Conservation (phyloP, 2,113 vertebrate genomes). For the Holacanthus passer region DNA sequence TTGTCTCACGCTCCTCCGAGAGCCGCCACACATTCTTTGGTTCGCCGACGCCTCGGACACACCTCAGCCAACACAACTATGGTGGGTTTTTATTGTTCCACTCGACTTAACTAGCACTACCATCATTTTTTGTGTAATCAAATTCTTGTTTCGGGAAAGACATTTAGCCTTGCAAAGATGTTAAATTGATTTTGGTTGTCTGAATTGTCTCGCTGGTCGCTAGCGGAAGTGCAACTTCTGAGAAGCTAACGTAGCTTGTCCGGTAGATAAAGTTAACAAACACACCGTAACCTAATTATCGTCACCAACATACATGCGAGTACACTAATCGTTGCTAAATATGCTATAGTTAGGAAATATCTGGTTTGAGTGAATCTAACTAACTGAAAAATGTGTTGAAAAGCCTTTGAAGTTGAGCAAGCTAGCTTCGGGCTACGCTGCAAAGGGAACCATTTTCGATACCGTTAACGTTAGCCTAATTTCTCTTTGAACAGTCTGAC, state of each 20-base stretch:
- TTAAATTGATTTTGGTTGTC: background rate
- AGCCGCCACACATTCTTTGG: conserved; percentile 68
- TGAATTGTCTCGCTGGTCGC: conserved; percentile 18
- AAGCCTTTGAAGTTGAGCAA: background rate
- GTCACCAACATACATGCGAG: accelerated
- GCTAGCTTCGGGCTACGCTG: conserved; percentile 26
- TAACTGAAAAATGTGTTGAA: background rate
- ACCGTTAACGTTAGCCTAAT: conserved; percentile 62
- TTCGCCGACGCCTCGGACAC: conserved; percentile 59
- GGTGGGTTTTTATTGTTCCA: conserved; percentile 68
- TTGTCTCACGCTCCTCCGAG: background rate
- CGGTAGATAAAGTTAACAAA: conserved; percentile 5
- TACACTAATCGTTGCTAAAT: background rate
- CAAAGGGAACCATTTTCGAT: conserved; percentile 48
- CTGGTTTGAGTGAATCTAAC: background rate
- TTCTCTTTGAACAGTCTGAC: conserved; percentile 90
- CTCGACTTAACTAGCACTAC: background rate
- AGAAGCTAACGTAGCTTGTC: conserved; percentile 66
- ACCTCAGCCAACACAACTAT: conserved; percentile 68
- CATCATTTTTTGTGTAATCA: background rate
- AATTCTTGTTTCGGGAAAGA: background rate
- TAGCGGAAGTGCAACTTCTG: conserved; percentile 78
- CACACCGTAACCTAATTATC: background rate
- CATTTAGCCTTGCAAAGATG: background rate
- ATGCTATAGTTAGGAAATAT: accelerated